Evolutionary conservation across 1,140 invertebrate species (phyloP), one percentile per base, ranked within the genome.

Genomic region (Pseudachorutes palmiensis): DNA sequence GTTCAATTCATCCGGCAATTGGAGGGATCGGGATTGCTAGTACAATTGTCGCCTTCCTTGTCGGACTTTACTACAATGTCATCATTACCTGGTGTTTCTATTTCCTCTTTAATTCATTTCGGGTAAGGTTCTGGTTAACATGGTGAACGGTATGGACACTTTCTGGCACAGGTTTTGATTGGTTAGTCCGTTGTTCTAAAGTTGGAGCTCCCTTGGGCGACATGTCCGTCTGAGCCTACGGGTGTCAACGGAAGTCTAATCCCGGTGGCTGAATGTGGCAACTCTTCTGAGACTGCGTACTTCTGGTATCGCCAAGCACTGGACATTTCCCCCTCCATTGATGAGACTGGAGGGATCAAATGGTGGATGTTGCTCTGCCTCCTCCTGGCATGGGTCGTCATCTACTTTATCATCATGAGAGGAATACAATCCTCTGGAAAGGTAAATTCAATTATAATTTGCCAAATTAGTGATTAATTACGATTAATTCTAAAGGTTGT

Each of bases 81-180:
- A 97, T 98, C 77, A 94, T 98, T 75, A 94, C 94, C 49, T 98
- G 95, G 95, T 96, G 94, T 70, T 89, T 98, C 80, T 98, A 88
- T 78, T 98, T 97, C 76, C 85, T 94, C 63, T 92, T 92, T 79
- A 92, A 94, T 74, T 92, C 90, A 76, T 87, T 92, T 77, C 82
- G 84, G 82, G 89, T 92, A 77, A 85, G 83, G 32, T 33, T 30
- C 26, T 2, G n/a, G n/a, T n/a, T n/a, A n/a, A n/a, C n/a, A n/a
- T n/a, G n/a, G n/a, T n/a, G n/a, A n/a, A n/a, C n/a, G n/a, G n/a
- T n/a, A n/a, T n/a, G n/a, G n/a, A n/a, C n/a, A n/a, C n/a, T n/a
- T n/a, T n/a, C n/a, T n/a, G n/a, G n/a, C n/a, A n/a, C n/a, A n/a
- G n/a, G n/a, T n/a, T n/a, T n/a, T n/a, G n/a, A n/a, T n/a, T n/a